Evolutionary conservation across 2,888 invertebrate species (phyloP).

Genomic region (Melinopterus prodromus): DNA sequence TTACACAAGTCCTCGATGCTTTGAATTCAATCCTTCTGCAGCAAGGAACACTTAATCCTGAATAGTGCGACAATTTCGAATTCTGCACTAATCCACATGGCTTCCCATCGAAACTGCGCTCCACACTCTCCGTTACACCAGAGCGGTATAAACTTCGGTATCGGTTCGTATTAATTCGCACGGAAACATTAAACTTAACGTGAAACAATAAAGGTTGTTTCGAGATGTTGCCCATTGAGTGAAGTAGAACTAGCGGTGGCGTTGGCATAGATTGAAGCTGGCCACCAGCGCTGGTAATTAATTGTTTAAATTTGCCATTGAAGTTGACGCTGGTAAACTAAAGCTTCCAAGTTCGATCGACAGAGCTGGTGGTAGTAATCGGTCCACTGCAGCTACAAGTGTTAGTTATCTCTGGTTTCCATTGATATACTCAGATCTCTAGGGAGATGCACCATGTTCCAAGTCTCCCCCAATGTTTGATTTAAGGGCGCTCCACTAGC

Average conservation of each 20-base stretch:
- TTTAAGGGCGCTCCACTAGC: slow-evolving; percentile 15
- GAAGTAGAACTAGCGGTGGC: neutral
- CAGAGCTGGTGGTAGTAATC: neutral
- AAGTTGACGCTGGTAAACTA: slow-evolving; percentile 36
- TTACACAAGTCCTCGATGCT: neutral
- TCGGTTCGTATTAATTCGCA: slow-evolving; percentile 13
- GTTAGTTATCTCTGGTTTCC: slow-evolving; percentile 50
- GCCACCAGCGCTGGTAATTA: neutral
- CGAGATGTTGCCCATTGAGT: neutral
- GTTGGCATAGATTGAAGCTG: neutral
- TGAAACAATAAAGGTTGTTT: neutral
- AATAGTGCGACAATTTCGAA: neutral
- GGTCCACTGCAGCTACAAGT: slow-evolving; percentile 44
- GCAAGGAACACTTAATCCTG: neutral
- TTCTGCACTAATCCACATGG: neutral
- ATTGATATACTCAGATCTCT: slow-evolving; percentile 46
- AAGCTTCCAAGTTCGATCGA: neutral
- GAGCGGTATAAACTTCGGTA: slow-evolving; percentile 13
- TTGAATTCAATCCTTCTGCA: neutral
- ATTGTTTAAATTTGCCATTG: slow-evolving; percentile 36
- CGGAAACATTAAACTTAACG: slow-evolving; percentile 22
- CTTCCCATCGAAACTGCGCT: neutral
- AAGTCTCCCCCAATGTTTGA: slow-evolving; percentile 23
- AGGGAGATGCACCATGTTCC: slow-evolving; percentile 22
- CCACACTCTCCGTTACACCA: neutral